These are phyloP conservation scores for Pelecanus crispus DNA, from an alignment of 2,113 vertebrate genomes.

Conservation along the genomic window DNA sequence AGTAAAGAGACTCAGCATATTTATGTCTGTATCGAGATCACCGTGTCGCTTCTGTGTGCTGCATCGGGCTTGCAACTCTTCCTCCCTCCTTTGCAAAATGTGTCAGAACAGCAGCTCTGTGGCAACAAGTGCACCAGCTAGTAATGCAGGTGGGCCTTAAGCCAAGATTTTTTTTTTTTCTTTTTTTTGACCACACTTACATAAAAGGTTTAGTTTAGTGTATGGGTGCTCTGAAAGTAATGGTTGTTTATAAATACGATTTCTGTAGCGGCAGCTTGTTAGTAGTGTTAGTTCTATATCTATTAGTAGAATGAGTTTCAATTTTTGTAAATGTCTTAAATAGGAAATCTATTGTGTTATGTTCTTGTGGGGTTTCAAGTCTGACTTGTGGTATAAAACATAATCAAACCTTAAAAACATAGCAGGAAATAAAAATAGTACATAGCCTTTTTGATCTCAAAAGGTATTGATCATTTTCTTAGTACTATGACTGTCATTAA, in stretches of 20 bases:
- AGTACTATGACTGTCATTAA: neutral
- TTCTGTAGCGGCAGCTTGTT: neutral
- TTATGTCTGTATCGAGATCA: fast-evolving
- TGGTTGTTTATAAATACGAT: neutral
- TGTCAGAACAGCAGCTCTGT: neutral
- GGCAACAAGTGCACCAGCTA: neutral
- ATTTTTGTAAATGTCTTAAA: neutral
- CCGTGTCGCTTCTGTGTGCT: fast-evolving
- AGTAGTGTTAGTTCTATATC: neutral
- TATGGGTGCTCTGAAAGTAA: fast-evolving
- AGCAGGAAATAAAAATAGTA: neutral
- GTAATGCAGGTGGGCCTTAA: neutral
- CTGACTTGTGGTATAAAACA: neutral
- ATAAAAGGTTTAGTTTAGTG: neutral
- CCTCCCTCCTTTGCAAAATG: neutral
- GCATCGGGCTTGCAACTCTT: neutral
- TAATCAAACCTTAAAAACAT: neutral
- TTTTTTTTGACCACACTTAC: neutral
- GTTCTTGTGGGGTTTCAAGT: neutral
- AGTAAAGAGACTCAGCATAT: fast-evolving
- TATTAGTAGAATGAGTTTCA: neutral
- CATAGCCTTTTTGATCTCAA: neutral
- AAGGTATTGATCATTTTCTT: neutral
- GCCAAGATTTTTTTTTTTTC: neutral
- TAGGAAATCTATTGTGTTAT: neutral